Percentiles rank a stretch among this genome's conserved stretches.
phyloP scores from a whole-genome alignment of 2,113 vertebrate species.

The Pao palembangensis region DNA sequence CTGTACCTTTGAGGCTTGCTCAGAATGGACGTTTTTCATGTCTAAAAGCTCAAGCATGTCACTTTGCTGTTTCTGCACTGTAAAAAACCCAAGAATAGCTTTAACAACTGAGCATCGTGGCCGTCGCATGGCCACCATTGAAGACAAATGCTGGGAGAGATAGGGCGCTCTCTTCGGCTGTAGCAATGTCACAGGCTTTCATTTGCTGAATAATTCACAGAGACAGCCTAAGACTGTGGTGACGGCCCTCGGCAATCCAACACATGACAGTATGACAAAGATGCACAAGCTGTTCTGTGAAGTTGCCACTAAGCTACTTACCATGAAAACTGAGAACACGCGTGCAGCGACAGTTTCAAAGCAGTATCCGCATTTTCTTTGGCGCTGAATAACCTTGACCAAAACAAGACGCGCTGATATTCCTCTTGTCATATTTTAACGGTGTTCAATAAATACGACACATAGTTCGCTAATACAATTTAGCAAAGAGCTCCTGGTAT shows the following conservation, averaged over 20 bases:
- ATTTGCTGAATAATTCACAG: slow-evolving; percentile 69
- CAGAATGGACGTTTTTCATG: slow-evolving; percentile 18
- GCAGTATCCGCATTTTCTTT: slow-evolving; percentile 1
- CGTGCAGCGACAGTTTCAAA: slow-evolving; percentile 16
- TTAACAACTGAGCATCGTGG: not conserved
- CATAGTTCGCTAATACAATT: not conserved
- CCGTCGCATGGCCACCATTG: not conserved
- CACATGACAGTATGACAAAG: slow-evolving; percentile 58
- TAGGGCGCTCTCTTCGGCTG: slow-evolving; percentile 23
- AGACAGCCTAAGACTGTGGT: slow-evolving; percentile 49
- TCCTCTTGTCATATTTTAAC: not conserved
- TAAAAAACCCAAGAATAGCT: not conserved
- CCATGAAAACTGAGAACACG: slow-evolving; percentile 12
- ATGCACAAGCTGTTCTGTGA: slow-evolving; percentile 59
- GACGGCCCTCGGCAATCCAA: slow-evolving; percentile 54
- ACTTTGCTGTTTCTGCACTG: not conserved
- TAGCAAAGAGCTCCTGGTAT: too few relatives aligned
- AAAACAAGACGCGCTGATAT: not conserved
- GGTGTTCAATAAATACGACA: not conserved
- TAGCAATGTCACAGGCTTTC: slow-evolving; percentile 48
- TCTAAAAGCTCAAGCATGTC: not conserved
- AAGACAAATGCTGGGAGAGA: slow-evolving; percentile 34
- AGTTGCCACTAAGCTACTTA: slow-evolving; percentile 52
- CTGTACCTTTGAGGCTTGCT: slow-evolving; percentile 20
- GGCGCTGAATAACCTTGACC: slow-evolving; percentile 1